These are phyloP conservation scores for Toxotes jaculatrix DNA, from an alignment of 2,113 vertebrate genomes.

Conservation along the genomic window DNA sequence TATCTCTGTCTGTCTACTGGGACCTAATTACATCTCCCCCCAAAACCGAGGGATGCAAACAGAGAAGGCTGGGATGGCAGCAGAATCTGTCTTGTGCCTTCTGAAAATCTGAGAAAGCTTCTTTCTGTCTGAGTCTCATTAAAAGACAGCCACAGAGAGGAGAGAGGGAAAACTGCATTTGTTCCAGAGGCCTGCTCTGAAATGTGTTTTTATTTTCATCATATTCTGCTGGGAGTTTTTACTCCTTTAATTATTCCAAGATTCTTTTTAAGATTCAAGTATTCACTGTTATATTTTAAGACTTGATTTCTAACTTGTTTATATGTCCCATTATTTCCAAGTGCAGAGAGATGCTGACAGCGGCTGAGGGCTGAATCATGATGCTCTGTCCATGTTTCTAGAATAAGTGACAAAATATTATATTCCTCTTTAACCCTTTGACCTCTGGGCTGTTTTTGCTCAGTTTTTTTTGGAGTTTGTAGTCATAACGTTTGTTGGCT, in stretches of 20 bases:
- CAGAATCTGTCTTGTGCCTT: conserved; percentile 25
- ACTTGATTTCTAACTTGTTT: neutral
- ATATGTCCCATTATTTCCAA: neutral
- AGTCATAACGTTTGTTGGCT: no score
- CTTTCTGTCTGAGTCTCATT: conserved; percentile 25
- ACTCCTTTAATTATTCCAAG: no score
- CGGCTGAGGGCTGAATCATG: neutral
- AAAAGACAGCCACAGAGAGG: conserved; percentile 2
- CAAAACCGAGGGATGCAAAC: conserved; percentile 20
- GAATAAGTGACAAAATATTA: neutral
- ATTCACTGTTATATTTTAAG: neutral
- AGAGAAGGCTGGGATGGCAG: neutral
- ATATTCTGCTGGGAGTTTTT: neutral
- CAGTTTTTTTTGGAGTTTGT: no score
- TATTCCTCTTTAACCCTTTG: neutral
- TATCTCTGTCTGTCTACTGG: conserved; percentile 48
- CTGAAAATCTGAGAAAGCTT: conserved; percentile 23
- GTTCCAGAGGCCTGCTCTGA: neutral
- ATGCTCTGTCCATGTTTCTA: neutral
- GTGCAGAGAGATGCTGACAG: neutral
- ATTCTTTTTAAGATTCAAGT: neutral
- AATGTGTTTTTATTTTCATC: neutral
- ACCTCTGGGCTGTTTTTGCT: no score
- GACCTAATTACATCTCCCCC: conserved; percentile 62
- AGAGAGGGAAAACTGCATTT: neutral